Base-by-base conservation (phyloP, 2,888 invertebrate genomes). In the Andrena hattorfiana region DNA sequence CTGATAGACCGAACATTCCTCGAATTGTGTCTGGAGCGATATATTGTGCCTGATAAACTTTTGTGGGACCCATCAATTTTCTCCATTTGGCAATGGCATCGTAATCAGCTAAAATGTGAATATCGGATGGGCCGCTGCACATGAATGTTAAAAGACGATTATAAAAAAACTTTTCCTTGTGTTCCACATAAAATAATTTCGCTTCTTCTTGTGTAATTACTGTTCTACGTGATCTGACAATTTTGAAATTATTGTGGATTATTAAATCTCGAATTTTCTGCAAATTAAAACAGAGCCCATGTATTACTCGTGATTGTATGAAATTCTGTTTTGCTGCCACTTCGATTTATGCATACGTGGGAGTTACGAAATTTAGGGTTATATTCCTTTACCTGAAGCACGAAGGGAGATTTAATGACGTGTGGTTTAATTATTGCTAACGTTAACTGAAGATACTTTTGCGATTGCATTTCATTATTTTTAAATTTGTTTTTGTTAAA, bases 371-470 rank as follows among this genome's bases (percentile, higher is more conserved):
- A 13, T 42, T 42, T 42, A 42, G 80, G 75, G 81, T 84, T 84
- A 84, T 32, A 30, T 70, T n/a, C 64, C 74, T 74, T 89, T 92
- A 95, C 95, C 92, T 96, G 94, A 16, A 97, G 93, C 4, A 96
- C 96, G 82, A 96, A 95, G 0, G 97, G 97, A 92, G 97, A 97
- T 91, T 97, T 97, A 1, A 97, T 95, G 51, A 97, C 95, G 92
- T 98, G 98, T 5, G 98, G 98, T 93, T 98, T 98, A 79, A 98
- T 95, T 86, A 98, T 96, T 3, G 98, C 98, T 87, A 98, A 94
- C 28, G 98, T 98, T 90, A 98, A 94, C 94, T 98, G 89, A 13
- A 93, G 88, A 74, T 83, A 74, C 73, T 87, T 80, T 79, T 77
- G 86, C 54, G 89, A 79, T 87, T 88, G 84, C 88, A 88, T 88